A percentile compares a stretch with the other conserved stretches of the same genome.
Evolutionary conservation across 2,888 invertebrate species (phyloP).

Genomic region (Rhagonycha fulva): DNA sequence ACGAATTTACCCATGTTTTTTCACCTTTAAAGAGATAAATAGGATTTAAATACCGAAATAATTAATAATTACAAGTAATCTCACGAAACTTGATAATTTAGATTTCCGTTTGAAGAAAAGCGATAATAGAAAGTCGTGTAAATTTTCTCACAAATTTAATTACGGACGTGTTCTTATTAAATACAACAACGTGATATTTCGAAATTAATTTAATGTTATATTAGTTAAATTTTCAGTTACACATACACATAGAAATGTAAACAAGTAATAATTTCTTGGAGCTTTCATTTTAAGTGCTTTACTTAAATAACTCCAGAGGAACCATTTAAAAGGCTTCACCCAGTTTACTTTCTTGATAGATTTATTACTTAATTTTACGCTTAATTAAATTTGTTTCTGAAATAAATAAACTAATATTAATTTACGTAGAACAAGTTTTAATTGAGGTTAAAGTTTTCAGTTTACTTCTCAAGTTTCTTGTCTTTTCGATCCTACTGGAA

Average conservation of each 20-base stretch:
- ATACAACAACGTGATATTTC: constrained; percentile 14
- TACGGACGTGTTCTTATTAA: neutral
- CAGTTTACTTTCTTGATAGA: constrained; percentile 11
- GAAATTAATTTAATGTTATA: constrained; percentile 15
- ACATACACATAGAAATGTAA: constrained; percentile 4
- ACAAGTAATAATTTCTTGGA: constrained; percentile 10
- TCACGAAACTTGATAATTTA: neutral
- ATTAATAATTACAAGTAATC: neutral
- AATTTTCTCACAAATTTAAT: constrained; percentile 8
- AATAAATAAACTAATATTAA: constrained; percentile 4
- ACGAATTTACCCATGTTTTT: neutral
- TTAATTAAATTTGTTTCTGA: constrained; percentile 17
- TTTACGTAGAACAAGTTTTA: neutral
- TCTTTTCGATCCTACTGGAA: neutral
- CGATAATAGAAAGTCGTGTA: neutral
- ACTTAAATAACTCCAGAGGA: constrained; percentile 8
- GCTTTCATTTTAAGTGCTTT: constrained; percentile 5
- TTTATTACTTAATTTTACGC: constrained; percentile 16
- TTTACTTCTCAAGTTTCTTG: neutral
- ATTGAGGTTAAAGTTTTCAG: neutral
- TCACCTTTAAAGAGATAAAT: neutral
- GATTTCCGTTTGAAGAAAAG: constrained; percentile 1
- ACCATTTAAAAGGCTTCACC: constrained; percentile 3
- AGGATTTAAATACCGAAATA: neutral
- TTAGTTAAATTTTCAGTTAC: neutral